A percentile compares a stretch with the other conserved stretches of the same genome.
These are phyloP conservation scores for Phodopus roborovskii DNA, from an alignment of 2,113 vertebrate genomes.

Conservation along the genomic window DNA sequence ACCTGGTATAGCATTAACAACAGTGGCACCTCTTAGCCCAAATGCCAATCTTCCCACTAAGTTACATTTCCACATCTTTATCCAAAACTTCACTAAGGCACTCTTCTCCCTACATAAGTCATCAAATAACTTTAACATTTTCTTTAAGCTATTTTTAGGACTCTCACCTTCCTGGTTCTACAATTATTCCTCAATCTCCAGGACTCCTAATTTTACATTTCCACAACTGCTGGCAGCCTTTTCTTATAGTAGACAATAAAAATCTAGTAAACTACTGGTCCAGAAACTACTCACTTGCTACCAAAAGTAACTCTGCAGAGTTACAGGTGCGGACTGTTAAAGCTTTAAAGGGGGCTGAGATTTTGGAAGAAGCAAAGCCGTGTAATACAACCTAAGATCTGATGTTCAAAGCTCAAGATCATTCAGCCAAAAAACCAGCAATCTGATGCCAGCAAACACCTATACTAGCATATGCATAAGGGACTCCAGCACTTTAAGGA, in stretches of 20 bases:
- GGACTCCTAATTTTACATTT: background rate
- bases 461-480: background rate
- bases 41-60: background rate
- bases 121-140: background rate
- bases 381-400: background rate
- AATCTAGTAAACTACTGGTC: background rate
- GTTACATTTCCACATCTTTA: background rate
- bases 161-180: background rate
- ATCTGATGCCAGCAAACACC: background rate
- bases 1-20: background rate
- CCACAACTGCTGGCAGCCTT: background rate
- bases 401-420: background rate
- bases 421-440: background rate
- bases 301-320: background rate
- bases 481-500: background rate
- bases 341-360: background rate
- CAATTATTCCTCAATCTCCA: background rate
- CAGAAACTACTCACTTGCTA: background rate
- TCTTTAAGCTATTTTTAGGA: conserved; percentile 28
- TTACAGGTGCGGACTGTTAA: background rate
- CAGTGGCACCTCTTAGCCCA: background rate
- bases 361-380: background rate
- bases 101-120: background rate
- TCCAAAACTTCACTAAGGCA: background rate
- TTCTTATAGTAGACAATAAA: background rate